A percentile compares a stretch with the other conserved stretches of the same genome.
These are phyloP conservation scores for Acanthopagrus latus DNA, from an alignment of 2,797 vertebrate species.

Conservation along the genomic window DNA sequence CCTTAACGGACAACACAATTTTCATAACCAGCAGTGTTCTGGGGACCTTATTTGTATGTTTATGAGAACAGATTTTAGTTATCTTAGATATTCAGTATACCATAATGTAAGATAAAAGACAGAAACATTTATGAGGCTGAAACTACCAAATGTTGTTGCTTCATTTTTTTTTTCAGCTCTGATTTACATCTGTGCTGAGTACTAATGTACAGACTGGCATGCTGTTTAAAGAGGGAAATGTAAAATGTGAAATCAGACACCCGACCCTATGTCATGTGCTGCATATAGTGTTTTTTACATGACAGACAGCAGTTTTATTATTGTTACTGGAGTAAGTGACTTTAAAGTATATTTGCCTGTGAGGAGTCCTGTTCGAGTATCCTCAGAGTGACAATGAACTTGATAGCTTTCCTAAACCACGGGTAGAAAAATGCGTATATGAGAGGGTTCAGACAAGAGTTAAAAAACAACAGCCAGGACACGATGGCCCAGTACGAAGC, in stretches of 20 bases:
- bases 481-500: slow-evolving; percentile 46
- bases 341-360: slow-evolving; percentile 42
- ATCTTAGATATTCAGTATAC: background rate
- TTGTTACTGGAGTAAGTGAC: background rate
- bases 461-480: slow-evolving; percentile 67
- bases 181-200: too few species aligned
- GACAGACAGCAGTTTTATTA: too few species aligned
- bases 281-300: too few species aligned
- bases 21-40: too few species aligned
- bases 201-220: too few species aligned
- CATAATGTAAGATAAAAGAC: background rate
- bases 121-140: background rate
- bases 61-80: too few species aligned
- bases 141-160: background rate
- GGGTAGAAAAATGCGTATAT: slow-evolving; percentile 78
- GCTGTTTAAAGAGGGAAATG: too few species aligned
- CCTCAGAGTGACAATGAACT: slow-evolving; percentile 66
- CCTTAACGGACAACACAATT: too few species aligned
- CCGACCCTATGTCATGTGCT: too few species aligned
- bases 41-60: too few species aligned
- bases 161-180: too few species aligned
- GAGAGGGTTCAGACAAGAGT: slow-evolving; percentile 77
- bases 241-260: too few species aligned
- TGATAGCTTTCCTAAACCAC: slow-evolving; percentile 75
- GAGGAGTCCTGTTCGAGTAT: slow-evolving; percentile 62